Evolutionary conservation across 2,113 vertebrate genomes (phyloP).

Genomic region (Pogonocichla stellata): DNA sequence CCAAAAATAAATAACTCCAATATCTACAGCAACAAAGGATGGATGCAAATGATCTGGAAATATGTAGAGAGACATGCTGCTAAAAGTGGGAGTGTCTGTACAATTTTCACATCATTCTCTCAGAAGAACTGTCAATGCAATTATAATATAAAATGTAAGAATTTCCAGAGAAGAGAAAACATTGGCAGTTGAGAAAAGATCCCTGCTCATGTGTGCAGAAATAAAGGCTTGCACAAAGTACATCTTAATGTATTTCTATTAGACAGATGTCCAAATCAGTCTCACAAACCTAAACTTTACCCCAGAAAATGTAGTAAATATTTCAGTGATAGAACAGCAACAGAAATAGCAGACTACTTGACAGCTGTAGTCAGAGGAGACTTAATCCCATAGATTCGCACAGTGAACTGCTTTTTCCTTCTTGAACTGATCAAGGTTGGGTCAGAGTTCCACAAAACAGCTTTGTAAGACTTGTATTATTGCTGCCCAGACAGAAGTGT

Average conservation of each 20-base stretch:
- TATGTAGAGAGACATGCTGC: not conserved
- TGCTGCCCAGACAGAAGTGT: not conserved
- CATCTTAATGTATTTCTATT: not conserved
- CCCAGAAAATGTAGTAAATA: not conserved
- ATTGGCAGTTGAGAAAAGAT: not conserved
- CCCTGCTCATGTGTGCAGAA: not conserved
- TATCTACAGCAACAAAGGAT: not conserved
- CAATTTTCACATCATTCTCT: not conserved
- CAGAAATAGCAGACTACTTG: not conserved
- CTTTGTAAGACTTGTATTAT: not conserved
- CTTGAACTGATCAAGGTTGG: not conserved
- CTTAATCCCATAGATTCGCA: not conserved
- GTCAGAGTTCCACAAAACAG: not conserved
- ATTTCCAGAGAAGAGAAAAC: not conserved
- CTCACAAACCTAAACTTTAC: not conserved
- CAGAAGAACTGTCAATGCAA: not conserved
- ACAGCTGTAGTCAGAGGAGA: not conserved
- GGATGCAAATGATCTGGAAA: not conserved
- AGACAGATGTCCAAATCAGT: not conserved
- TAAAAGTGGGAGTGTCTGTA: not conserved
- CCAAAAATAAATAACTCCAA: not conserved
- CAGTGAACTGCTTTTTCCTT: not conserved
- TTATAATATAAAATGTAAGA: not conserved
- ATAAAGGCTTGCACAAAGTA: not conserved
- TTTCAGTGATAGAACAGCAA: not conserved